Percentiles rank a stretch among this genome's conserved stretches.
These are phyloP conservation scores for Pseudomyrmex dendroicus DNA, from an alignment of 1,140 invertebrate species.

Conservation along the genomic window DNA sequence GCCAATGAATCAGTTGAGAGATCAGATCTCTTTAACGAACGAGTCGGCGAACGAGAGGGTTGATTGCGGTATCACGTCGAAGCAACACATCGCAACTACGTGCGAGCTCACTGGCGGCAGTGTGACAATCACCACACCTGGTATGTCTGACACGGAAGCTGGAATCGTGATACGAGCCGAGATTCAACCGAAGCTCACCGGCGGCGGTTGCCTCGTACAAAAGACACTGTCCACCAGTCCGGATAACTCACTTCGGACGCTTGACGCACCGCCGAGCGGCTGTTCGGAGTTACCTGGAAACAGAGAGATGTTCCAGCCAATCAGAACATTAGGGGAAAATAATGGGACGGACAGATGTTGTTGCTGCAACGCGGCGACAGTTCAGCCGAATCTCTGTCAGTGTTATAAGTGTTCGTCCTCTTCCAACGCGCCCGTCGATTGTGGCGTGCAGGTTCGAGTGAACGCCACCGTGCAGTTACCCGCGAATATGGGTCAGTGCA, in stretches of 20 bases:
- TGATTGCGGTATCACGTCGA: constrained; percentile 22
- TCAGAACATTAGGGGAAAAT: not conserved
- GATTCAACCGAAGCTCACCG: constrained; percentile 76
- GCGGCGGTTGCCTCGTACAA: constrained; percentile 73
- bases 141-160: constrained; percentile 74
- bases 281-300: constrained; percentile 80
- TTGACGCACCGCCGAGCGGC: constrained; percentile 73
- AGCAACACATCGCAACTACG: constrained; percentile 73
- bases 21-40: not conserved
- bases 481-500: constrained; percentile 76
- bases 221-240: constrained; percentile 65
- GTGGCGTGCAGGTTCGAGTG: constrained; percentile 77
- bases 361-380: constrained; percentile 3
- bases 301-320: constrained; percentile 31
- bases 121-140: constrained; percentile 77
- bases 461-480: constrained; percentile 80
- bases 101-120: constrained; percentile 76
- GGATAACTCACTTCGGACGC: constrained; percentile 30
- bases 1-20: constrained; percentile 16
- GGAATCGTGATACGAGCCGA: constrained; percentile 75
- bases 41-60: not conserved
- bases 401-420: not conserved
- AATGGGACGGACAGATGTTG: constrained; percentile 25
- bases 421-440: not conserved
- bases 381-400: constrained; percentile 59